Evolutionary conservation across 2,113 vertebrate species (phyloP), one percentile per base, ranked within the genome.

Genomic region (Notarius quadriscutis): DNA sequence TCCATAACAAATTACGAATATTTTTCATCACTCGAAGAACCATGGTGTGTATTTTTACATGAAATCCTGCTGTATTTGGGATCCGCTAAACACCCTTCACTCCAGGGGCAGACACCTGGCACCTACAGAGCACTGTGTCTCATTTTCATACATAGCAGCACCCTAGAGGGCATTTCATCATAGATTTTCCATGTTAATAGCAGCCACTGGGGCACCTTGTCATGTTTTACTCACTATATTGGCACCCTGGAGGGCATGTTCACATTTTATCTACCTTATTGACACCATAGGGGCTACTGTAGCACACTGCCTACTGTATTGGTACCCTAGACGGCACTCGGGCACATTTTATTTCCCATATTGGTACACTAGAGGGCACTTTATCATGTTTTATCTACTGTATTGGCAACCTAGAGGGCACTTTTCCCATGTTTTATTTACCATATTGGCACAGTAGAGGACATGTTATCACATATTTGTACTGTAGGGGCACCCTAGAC

Each of bases 321-420:
- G 14, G 3, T 12, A 57, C 55, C 55, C 55, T 57, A 22, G 8
- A 48, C 2, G 72, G 72, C 72, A 30, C 27, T 69, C 15, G 14
- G 18, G 12, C 11, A 67, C n/a, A 7, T 69, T 69, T 18, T 72
- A 72, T 8, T 7, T 8, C 15, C 5, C 7, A 14, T 71, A 71
- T 1, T 30, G 69, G 6, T 4, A 15, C 27, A 4, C n/a, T 30
- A 15, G 25, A 50, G n/a, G 17, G 53, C n/a, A 20, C 2, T 55
- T 7, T 1, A 55, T 55, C 22, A 53, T 5, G 14, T n/a, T n/a
- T 12, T 8, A 4, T 27, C 1, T 27, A 4, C 6, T 0, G 0
- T 17, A 18, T 2, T 34, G 15, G 2, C 12, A 72, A 6, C 14
- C 6, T 18, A 41, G 5, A 41, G 30, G 27, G 27, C 69, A 41